Evolutionary conservation across 64 coral and sea anemone species (phyloP).

Genomic region (Anthopleura sola): DNA sequence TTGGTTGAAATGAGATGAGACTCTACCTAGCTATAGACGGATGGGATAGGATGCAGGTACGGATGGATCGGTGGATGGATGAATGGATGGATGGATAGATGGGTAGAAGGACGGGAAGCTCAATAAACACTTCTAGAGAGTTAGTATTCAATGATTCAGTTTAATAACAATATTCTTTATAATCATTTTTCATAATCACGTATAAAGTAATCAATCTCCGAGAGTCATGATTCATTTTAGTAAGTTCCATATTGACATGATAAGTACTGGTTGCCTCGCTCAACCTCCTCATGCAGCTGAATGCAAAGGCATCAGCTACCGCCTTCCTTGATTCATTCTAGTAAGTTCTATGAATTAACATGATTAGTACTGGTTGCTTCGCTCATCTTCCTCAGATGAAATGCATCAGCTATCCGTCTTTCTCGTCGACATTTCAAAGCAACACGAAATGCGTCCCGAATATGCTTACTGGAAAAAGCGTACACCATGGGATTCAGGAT

Average conservation of each 20-base stretch:
- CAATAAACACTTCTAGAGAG: no score
- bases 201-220: neutral
- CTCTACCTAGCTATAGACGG: no score
- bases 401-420: conserved; percentile 8
- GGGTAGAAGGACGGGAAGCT: no score
- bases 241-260: neutral
- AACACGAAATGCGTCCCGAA: conserved; percentile 56
- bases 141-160: no score
- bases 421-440: conserved; percentile 39
- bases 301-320: conserved; percentile 17
- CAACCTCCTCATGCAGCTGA: conserved; percentile 4
- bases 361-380: conserved; percentile 10
- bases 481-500: conserved; percentile 78
- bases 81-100: no score
- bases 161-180: no score
- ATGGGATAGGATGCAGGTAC: no score
- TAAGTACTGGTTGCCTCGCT: conserved; percentile 13
- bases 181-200: neutral
- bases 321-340: neutral
- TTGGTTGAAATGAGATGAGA: no score
- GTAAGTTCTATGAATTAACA: neutral
- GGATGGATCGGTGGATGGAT: no score
- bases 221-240: neutral
- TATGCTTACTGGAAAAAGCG: conserved; percentile 80
- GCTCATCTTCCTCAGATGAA: conserved; percentile 16